phyloP scores from a whole-genome alignment of 2,888 invertebrate genomes.

The Hyles lineata region DNA sequence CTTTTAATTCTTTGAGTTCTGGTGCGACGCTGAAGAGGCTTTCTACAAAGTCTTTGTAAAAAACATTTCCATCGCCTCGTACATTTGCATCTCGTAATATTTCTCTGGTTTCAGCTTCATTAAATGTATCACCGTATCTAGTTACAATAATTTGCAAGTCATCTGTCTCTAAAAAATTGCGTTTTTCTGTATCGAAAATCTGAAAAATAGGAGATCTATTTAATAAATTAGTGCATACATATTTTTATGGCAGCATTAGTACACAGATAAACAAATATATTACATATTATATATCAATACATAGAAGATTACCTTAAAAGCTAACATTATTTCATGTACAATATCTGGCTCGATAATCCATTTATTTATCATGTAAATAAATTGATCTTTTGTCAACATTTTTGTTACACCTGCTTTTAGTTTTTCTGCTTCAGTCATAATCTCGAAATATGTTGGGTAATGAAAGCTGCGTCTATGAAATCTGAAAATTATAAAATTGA shows the following conservation, averaged over 20 bases:
- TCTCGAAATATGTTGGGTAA: conserved; percentile 69
- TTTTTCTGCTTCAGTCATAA: conserved; percentile 68
- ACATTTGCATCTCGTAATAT: conserved; percentile 71
- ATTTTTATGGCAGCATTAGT: no score
- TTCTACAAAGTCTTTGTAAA: conserved; percentile 69
- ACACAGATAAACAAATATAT: no score
- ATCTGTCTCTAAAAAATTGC: conserved; percentile 66
- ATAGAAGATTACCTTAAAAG: conserved; percentile 61
- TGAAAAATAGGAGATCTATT: conserved; percentile 40
- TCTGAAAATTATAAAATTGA: conserved; percentile 44
- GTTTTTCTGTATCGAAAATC: conserved; percentile 76
- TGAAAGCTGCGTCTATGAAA: conserved; percentile 70
- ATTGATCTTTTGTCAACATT: conserved; percentile 68
- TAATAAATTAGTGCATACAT: not conserved
- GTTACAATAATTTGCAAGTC: conserved; percentile 63
- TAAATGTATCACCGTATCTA: conserved; percentile 58
- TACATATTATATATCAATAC: no score
- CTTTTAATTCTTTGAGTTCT: conserved; percentile 67
- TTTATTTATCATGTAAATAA: conserved; percentile 67
- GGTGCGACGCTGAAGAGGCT: conserved; percentile 70
- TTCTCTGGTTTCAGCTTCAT: conserved; percentile 61
- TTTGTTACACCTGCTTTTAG: conserved; percentile 60
- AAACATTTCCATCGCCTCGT: conserved; percentile 69
- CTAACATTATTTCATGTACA: conserved; percentile 70
- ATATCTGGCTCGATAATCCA: conserved; percentile 63